Evolutionary conservation across 53 echinoderm and acorn worm species (phyloP).

Genomic region (Paelopatides confundens): DNA sequence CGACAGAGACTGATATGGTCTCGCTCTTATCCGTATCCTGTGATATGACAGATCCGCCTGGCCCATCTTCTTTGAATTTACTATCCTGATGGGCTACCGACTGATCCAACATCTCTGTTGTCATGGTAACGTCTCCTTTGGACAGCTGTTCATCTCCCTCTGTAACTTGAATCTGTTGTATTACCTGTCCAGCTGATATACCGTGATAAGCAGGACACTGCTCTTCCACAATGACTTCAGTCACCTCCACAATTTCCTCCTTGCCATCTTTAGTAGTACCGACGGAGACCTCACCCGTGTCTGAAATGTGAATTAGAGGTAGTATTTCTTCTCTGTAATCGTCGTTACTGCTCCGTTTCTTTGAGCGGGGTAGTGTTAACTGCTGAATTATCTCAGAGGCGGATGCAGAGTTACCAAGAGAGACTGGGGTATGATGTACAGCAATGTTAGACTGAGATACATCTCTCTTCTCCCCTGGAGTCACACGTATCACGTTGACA

Average conservation of each 20-base stretch:
- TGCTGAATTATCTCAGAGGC: not conserved
- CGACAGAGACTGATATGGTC: not conserved
- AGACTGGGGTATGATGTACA: constrained; percentile 1
- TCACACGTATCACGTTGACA: constrained; percentile 39
- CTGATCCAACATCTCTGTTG: not conserved
- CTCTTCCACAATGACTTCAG: constrained; percentile 8
- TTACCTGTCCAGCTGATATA: not conserved
- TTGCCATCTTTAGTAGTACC: not conserved
- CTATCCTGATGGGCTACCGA: not conserved
- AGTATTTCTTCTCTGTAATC: not conserved
- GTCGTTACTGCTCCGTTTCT: not conserved
- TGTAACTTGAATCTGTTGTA: constrained; percentile 26
- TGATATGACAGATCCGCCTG: not conserved
- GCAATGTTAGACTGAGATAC: constrained; percentile 35
- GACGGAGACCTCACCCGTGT: constrained; percentile 36
- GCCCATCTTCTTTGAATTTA: not conserved
- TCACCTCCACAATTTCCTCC: constrained; percentile 31
- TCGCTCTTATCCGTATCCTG: not conserved
- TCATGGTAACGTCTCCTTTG: not conserved
- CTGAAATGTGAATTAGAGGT: constrained; percentile 26
- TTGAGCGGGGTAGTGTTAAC: not conserved
- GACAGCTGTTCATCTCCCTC: not conserved
- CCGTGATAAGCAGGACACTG: not conserved
- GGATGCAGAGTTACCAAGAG: not conserved
- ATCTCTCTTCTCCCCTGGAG: constrained; percentile 24